Percentiles rank a stretch among this genome's conserved stretches.
These are phyloP conservation scores for Cydia fagiglandana DNA, from an alignment of 1,140 invertebrate genomes.

Conservation along the genomic window DNA sequence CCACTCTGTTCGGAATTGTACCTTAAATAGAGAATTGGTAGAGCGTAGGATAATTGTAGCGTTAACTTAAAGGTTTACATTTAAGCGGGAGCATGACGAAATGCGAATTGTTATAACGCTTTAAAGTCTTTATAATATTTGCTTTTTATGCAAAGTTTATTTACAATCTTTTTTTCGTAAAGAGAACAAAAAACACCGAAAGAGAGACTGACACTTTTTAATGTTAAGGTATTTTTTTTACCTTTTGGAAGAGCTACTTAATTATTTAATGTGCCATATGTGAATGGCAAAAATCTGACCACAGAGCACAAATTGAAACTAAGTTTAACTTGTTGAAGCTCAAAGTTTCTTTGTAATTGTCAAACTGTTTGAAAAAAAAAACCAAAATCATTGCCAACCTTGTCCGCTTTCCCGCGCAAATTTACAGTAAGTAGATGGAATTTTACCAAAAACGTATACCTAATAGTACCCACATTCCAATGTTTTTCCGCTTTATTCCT, in stretches of 20 bases:
- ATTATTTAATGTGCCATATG: slow-evolving; percentile 42
- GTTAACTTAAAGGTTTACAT: slow-evolving; percentile 7
- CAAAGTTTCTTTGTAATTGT: slow-evolving; percentile 45
- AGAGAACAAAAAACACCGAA: slow-evolving; percentile 27
- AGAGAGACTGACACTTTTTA: slow-evolving; percentile 39
- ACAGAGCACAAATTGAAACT: slow-evolving; percentile 44
- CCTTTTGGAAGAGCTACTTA: slow-evolving; percentile 29
- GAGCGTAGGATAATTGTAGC: slow-evolving; percentile 22
- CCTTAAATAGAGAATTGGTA: slow-evolving; percentile 14
- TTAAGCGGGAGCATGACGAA: slow-evolving; percentile 24
- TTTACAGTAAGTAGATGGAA: slow-evolving; percentile 41
- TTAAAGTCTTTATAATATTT: slow-evolving; percentile 36
- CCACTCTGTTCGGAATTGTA: background rate
- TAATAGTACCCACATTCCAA: slow-evolving; percentile 45
- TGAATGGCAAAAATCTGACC: slow-evolving; percentile 39
- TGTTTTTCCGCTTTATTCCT: slow-evolving; percentile 46
- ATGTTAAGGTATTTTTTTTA: slow-evolving; percentile 26
- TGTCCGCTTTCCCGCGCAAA: slow-evolving; percentile 38
- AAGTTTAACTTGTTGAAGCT: slow-evolving; percentile 45
- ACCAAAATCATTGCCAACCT: slow-evolving; percentile 58
- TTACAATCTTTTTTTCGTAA: slow-evolving; percentile 36
- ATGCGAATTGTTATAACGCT: slow-evolving; percentile 16
- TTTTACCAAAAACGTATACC: slow-evolving; percentile 45
- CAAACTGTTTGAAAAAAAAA: slow-evolving; percentile 50
- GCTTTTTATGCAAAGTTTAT: slow-evolving; percentile 41